Percentiles rank a stretch among this genome's conserved stretches.
These are phyloP conservation scores for Nemurella pictetii DNA, from an alignment of 2,888 invertebrate genomes.

Conservation along the genomic window DNA sequence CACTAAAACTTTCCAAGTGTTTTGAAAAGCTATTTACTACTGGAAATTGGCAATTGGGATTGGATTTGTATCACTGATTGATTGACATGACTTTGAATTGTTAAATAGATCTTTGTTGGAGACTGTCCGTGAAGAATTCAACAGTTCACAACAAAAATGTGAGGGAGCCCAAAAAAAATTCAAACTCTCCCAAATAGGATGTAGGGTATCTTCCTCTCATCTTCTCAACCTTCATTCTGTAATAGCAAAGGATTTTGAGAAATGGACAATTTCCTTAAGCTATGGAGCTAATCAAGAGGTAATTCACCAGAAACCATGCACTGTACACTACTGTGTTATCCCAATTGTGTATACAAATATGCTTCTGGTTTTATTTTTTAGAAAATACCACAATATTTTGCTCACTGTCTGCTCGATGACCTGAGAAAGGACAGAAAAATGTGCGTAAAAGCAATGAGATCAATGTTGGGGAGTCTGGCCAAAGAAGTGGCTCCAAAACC, in stretches of 20 bases:
- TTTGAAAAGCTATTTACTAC: too few species aligned
- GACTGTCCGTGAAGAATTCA: neutral
- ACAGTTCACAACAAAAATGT: neutral
- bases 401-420: neutral
- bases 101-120: neutral
- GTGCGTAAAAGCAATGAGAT: neutral
- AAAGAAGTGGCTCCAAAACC: neutral
- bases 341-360: too few species aligned
- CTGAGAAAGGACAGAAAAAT: neutral
- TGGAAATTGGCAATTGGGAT: too few species aligned
- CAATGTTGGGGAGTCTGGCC: neutral
- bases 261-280: neutral
- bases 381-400: too few species aligned
- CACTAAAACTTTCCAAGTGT: too few species aligned
- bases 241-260: neutral
- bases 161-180: neutral
- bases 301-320: too few species aligned
- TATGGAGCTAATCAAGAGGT: neutral
- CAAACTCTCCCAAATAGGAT: neutral
- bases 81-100: neutral
- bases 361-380: too few species aligned
- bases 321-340: too few species aligned
- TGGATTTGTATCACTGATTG: too few species aligned
- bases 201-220: neutral
- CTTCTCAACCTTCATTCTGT: neutral